Conservation (phyloP, 2,113 vertebrate genomes). For the Ptychochromis oligacanthus region DNA sequence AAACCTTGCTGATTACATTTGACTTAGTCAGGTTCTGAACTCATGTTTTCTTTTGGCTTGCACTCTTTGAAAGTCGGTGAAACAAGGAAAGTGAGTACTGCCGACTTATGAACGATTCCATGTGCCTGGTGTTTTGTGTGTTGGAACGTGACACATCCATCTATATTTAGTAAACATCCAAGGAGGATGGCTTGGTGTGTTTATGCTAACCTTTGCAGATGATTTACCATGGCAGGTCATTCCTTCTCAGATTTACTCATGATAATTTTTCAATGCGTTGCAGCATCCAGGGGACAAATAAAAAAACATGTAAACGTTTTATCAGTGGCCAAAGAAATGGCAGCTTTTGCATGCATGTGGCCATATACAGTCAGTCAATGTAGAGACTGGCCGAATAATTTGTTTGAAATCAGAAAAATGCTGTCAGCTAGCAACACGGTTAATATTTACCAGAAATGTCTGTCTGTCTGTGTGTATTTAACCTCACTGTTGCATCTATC, state of each 20-base stretch:
- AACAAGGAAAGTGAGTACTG: constrained; percentile 18
- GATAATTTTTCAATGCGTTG: not conserved
- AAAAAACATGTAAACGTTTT: not conserved
- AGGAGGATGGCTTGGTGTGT: constrained; percentile 9
- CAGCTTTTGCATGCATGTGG: constrained; percentile 2
- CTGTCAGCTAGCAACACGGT: constrained; percentile 54
- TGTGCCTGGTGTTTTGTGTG: not conserved
- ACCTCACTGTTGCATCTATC: constrained; percentile 18
- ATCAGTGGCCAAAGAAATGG: not conserved
- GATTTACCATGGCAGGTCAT: not conserved
- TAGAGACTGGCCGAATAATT: constrained; percentile 26
- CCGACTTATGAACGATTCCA: not conserved
- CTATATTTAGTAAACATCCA: constrained; percentile 1
- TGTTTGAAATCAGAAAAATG: constrained; percentile 57
- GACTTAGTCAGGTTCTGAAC: not conserved
- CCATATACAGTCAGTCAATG: constrained; percentile 16
- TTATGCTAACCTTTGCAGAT: not conserved
- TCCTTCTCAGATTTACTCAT: not conserved
- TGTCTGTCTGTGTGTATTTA: constrained; percentile 40
- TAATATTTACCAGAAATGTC: constrained; percentile 69
- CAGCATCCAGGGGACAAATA: not conserved
- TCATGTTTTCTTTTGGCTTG: not conserved
- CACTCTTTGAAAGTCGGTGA: not conserved
- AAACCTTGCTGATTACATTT: constrained; percentile 11
- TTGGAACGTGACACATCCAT: constrained; percentile 11